Evolutionary conservation across 2,888 invertebrate genomes (phyloP).

Genomic region (Eumacrocentrus americanus): DNA sequence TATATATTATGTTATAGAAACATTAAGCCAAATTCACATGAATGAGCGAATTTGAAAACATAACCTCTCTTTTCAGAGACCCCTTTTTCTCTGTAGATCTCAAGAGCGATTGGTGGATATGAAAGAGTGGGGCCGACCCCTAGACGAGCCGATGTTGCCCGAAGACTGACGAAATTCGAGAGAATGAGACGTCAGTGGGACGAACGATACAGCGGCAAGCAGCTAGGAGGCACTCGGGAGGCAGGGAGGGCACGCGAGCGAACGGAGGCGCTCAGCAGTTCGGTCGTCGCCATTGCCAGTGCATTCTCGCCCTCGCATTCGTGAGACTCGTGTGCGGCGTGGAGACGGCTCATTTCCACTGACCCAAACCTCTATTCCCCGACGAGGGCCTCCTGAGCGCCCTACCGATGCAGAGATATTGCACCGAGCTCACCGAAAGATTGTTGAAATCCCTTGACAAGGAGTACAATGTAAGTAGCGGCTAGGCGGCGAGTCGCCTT

Average conservation of each 20-base stretch:
- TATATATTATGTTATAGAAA: background rate
- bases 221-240: slow-evolving; percentile 47
- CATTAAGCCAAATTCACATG: background rate
- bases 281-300: slow-evolving; percentile 64
- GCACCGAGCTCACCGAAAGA: slow-evolving; percentile 90
- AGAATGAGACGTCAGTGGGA: slow-evolving; percentile 30
- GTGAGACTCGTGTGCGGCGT: slow-evolving; percentile 45
- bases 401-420: slow-evolving; percentile 62
- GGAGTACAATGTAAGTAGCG: slow-evolving; percentile 93
- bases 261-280: slow-evolving; percentile 53
- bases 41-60: background rate
- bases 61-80: too few species aligned
- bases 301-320: slow-evolving; percentile 58
- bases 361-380: slow-evolving; percentile 43
- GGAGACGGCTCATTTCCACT: slow-evolving; percentile 53
- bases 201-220: slow-evolving; percentile 35
- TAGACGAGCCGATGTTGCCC: slow-evolving; percentile 43
- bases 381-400: slow-evolving; percentile 60
- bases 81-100: background rate
- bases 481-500: slow-evolving; percentile 14
- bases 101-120: background rate
- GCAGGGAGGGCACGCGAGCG: slow-evolving; percentile 44
- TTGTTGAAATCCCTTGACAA: slow-evolving; percentile 95
- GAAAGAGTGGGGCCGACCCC: slow-evolving; percentile 32
- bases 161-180: slow-evolving; percentile 24